Conservation (phyloP, 2,797 vertebrate species). For the Mus caroli region DNA sequence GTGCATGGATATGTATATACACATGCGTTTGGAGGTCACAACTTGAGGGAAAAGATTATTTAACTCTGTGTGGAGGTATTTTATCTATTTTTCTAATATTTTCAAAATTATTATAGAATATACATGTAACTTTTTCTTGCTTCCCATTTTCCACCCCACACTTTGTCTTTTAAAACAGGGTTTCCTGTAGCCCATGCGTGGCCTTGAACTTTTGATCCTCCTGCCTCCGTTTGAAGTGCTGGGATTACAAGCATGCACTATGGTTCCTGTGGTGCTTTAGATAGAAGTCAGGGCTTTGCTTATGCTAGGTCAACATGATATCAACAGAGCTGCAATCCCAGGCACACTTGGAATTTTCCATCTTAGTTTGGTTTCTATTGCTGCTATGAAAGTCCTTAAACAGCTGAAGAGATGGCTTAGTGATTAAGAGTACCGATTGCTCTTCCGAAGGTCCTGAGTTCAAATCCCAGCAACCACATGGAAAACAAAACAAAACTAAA, state of each 20-base stretch:
- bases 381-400: background rate
- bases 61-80: background rate
- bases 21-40: background rate
- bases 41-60: background rate
- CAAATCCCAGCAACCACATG: no score
- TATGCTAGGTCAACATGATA: background rate
- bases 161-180: background rate
- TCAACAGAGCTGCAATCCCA: background rate
- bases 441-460: no score
- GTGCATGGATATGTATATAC: background rate
- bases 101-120: background rate
- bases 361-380: background rate
- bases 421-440: no score
- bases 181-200: background rate
- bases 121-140: background rate
- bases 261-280: background rate
- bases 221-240: background rate
- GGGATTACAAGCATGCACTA: background rate
- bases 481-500: no score
- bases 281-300: background rate
- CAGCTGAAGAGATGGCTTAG: no score
- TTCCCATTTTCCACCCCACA: no score
- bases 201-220: background rate
- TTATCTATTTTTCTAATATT: background rate
- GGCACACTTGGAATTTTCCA: background rate